Conservation (phyloP, 2,113 vertebrate genomes). For the Verasper variegatus region DNA sequence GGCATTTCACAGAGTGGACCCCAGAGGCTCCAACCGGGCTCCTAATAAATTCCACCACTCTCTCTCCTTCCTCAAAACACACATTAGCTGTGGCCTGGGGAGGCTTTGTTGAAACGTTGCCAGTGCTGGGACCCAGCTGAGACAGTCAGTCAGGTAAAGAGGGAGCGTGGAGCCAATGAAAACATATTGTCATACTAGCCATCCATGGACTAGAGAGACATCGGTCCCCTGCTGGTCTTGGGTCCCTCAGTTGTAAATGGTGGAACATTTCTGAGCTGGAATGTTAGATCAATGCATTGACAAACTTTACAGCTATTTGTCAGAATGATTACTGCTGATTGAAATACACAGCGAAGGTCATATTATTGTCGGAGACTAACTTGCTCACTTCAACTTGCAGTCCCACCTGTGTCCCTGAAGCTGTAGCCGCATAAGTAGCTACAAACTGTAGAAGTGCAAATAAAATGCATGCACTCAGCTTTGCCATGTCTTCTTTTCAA, state of each 20-base stretch:
- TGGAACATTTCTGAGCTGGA: background rate
- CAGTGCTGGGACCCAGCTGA: constrained; percentile 27
- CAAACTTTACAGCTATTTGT: constrained; percentile 1
- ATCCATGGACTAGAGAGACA: constrained; percentile 11
- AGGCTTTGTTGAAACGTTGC: constrained; percentile 42
- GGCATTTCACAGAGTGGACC: constrained; percentile 66
- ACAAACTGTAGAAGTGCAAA: background rate
- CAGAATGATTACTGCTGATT: background rate
- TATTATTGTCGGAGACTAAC: background rate
- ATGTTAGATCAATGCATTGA: background rate
- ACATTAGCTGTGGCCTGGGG: constrained; percentile 30
- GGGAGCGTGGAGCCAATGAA: constrained; percentile 38
- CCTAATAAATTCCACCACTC: constrained; percentile 59
- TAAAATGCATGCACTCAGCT: background rate
- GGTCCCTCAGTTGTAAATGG: background rate
- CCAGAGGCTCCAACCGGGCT: constrained; percentile 53
- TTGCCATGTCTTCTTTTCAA: background rate
- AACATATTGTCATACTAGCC: constrained; percentile 32
- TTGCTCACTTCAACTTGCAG: background rate
- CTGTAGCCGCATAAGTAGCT: background rate
- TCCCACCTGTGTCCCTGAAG: background rate
- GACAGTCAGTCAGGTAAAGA: constrained; percentile 35
- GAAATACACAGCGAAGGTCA: background rate
- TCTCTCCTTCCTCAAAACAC: constrained; percentile 48
- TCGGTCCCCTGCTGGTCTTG: constrained; percentile 10